Percentiles rank a stretch among this genome's conserved stretches.
Conservation (phyloP, 2,797 vertebrate species). For the Acanthurus tractus region DNA sequence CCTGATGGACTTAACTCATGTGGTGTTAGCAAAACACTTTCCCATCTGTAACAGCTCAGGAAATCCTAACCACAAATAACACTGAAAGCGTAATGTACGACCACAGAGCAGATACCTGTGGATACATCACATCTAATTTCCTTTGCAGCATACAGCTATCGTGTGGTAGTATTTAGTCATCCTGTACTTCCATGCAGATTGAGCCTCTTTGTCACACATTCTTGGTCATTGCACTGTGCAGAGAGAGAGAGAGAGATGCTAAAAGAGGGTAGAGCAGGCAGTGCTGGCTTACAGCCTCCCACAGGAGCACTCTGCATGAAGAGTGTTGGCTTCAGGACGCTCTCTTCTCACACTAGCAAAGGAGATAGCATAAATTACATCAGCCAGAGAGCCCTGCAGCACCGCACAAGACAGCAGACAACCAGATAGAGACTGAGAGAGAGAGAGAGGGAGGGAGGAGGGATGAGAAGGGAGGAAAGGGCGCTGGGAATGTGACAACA, state of each 20-base stretch:
- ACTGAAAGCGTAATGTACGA: slow-evolving; percentile 22
- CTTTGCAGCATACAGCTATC: slow-evolving; percentile 31
- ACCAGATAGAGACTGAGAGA: slow-evolving; percentile 46
- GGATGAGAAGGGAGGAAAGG: slow-evolving; percentile 33
- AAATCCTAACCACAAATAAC: slow-evolving; percentile 17
- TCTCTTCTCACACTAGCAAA: slow-evolving; percentile 68
- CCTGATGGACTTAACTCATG: slow-evolving; percentile 35
- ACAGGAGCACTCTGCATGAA: slow-evolving; percentile 78
- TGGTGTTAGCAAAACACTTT: slow-evolving; percentile 31
- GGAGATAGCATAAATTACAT: slow-evolving; percentile 82
- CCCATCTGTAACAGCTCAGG: slow-evolving; percentile 1
- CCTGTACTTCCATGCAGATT: slow-evolving; percentile 13
- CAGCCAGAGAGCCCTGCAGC: slow-evolving; percentile 73
- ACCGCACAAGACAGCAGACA: slow-evolving; percentile 57
- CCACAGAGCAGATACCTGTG: slow-evolving; percentile 9
- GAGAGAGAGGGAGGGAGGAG: background rate
- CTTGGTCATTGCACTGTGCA: slow-evolving; percentile 39
- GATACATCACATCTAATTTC: slow-evolving; percentile 31
- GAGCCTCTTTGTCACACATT: slow-evolving; percentile 35
- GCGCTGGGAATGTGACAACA: slow-evolving; percentile 37
- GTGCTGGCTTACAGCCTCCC: slow-evolving; percentile 69
- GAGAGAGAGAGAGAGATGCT: slow-evolving; percentile 1
- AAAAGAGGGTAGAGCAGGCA: slow-evolving; percentile 42
- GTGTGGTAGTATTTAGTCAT: slow-evolving; percentile 38
- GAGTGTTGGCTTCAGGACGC: slow-evolving; percentile 68